Evolutionary conservation across 2,888 invertebrate genomes (phyloP), one percentile per base, ranked within the genome.

Genomic region (Eupeodes latifasciatus): DNA sequence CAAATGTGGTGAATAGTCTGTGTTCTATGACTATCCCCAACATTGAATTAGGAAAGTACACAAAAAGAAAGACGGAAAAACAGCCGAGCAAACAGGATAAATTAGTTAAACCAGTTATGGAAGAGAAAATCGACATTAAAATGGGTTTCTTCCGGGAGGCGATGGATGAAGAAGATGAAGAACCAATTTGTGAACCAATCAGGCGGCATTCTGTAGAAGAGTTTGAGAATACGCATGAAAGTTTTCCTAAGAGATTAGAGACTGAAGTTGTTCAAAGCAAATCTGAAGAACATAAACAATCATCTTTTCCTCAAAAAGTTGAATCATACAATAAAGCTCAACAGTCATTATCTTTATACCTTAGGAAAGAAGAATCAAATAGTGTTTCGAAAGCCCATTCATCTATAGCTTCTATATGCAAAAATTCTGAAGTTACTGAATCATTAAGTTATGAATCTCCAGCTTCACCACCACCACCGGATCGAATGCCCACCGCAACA

Each of bases 1-100:
- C 9, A 59, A 59, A 34, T 6, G 16, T 57, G 6, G 34, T 6
- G 6, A 44, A 27, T 11, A 51, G n/a, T 40, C 11, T 72, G 0
- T 59, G 36, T 11, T 36, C 74, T 9, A n/a, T 66, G 44, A 81
- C 55, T 27, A 55, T 81, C 49, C 51, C 77, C 1, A 77, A 51
- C 16, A 40, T 85, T n/a, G 66, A 85, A 44, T n/a, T 89, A 11
- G 85, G 89, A 16, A 85, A 89, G 19, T 89, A 85, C 51, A 89
- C 85, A 0, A 72, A 62, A 34, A 78, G 44, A 62, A 57, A 16
- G 11, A 62, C 51, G 57, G 66, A 57, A 4, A 11, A 16, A 27
- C 16, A 69, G 5, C 7, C 49, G 34, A 34, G 2, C 9, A 11
- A 77, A 14, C 9, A 12, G 55, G 3, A 14, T 2, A 51, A 11